Base-by-base conservation (phyloP, 2,113 vertebrate genomes). In the Gymnogyps californianus region DNA sequence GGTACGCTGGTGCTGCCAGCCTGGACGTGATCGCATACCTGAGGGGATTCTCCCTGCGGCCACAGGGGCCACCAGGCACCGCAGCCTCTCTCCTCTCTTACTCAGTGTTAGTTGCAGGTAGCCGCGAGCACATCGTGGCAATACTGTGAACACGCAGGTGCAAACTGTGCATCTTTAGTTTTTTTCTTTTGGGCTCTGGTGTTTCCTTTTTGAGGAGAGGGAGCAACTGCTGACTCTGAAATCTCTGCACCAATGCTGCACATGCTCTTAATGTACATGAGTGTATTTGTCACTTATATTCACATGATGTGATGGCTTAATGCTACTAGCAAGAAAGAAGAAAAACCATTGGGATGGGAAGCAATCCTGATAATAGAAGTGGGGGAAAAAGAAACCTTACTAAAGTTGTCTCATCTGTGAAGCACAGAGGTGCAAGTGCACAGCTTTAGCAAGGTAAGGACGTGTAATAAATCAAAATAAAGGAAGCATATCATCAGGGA, bases 51-150 rank as follows among this genome's bases (percentile, higher is more conserved):
- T 64, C 49, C 20, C 16, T 11, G 51, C 5, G 9, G 44, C 17
- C 1, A 0, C 36, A 66, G 31, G 21, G 42, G 58, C 36, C 44
- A 17, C 44, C 26, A 21, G 54, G 28, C 61, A 28, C 75, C 3
- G 0, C 47, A 46, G 47, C 12, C 34, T 47, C 65, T 47, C 18
- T 55, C 57, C 57, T 13, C 15, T 18, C 28, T 26, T 32, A 7
- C 19, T 52, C 15, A 0, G 15, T 55, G 29, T 55, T 52, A 8
- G 31, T 25, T 62, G 25, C 44, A 40, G 25, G 8, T 7, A 79
- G 28, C 31, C 59, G 29, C 1, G 2, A 22, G 66, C 1, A 0
- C 28, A 46, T 22, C 12, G 2, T 4, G 11, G 61, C 13, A 28
- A 13, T 42, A 11, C 29, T 17, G 18, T 19, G 34, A 44, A 72